Evolutionary conservation across 2,113 vertebrate species (phyloP).

Genomic region (Tinamus guttatus): DNA sequence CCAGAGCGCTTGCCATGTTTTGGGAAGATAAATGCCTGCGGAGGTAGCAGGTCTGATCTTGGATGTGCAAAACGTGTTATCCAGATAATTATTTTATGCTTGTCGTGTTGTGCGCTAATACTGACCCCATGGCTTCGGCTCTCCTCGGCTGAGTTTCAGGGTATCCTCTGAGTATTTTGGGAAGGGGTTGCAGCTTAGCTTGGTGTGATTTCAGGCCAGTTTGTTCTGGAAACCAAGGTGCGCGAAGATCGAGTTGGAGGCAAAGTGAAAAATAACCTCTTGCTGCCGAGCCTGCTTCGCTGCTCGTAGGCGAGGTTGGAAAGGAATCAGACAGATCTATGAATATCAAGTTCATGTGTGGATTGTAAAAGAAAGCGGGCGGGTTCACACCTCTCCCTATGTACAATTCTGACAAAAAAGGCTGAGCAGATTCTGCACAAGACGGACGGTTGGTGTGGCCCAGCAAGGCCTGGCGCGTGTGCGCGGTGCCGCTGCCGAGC

Average conservation of each 20-base stretch:
- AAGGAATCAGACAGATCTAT: rapidly evolving
- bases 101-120: rapidly evolving
- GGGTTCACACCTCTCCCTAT: rapidly evolving
- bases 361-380: background rate
- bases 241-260: background rate
- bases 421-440: no score
- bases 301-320: background rate
- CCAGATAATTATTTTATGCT: rapidly evolving
- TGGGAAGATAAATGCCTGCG: background rate
- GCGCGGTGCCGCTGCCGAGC: rapidly evolving
- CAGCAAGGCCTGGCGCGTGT: background rate
- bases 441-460: background rate
- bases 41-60: background rate
- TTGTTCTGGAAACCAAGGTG: background rate
- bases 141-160: background rate
- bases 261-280: background rate
- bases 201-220: background rate
- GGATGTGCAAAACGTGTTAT: background rate
- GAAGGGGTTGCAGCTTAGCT: background rate
- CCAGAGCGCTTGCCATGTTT: background rate
- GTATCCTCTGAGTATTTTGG: background rate
- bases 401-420: no score
- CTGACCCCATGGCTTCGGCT: background rate
- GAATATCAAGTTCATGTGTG: rapidly evolving
- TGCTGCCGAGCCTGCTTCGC: background rate